Conservation (phyloP, 2,888 invertebrate species). For the Phania funesta region DNA sequence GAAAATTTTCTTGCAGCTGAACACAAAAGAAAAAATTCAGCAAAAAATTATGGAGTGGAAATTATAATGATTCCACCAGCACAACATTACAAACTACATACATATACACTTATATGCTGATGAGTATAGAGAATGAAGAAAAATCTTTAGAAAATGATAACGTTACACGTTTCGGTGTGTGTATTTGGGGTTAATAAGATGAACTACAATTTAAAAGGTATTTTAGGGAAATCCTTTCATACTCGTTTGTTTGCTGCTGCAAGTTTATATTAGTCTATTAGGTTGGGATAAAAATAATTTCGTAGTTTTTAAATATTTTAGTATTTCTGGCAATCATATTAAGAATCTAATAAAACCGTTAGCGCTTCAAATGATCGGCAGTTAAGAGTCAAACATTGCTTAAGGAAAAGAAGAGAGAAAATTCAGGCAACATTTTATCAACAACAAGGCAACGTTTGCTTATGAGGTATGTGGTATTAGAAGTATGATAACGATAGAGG, state of each 20-base stretch:
- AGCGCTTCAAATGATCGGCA: too few species aligned
- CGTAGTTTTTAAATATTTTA: too few species aligned
- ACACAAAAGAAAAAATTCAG: slow-evolving; percentile 50
- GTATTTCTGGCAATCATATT: too few species aligned
- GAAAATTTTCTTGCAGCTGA: slow-evolving; percentile 68
- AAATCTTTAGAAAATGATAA: slow-evolving; percentile 59
- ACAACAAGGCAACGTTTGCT: too few species aligned
- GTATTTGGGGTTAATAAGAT: slow-evolving; percentile 37
- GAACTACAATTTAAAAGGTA: slow-evolving; percentile 59
- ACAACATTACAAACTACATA: slow-evolving; percentile 1
- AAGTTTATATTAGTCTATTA: slow-evolving; percentile 21
- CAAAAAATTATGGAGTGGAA: slow-evolving; percentile 60
- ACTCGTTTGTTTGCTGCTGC: not conserved
- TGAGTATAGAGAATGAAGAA: slow-evolving; percentile 7
- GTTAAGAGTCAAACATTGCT: too few species aligned
- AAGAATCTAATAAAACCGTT: too few species aligned
- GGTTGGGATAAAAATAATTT: not conserved
- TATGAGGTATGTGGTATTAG: too few species aligned
- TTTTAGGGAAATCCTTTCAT: slow-evolving; percentile 38
- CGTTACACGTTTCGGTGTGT: slow-evolving; percentile 8
- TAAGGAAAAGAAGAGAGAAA: too few species aligned
- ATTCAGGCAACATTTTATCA: too few species aligned
- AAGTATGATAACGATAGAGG: too few species aligned
- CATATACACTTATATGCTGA: not conserved
- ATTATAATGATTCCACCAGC: slow-evolving; percentile 54